phyloP scores from a whole-genome alignment of 2,113 vertebrate species.

The Morone saxatilis region DNA sequence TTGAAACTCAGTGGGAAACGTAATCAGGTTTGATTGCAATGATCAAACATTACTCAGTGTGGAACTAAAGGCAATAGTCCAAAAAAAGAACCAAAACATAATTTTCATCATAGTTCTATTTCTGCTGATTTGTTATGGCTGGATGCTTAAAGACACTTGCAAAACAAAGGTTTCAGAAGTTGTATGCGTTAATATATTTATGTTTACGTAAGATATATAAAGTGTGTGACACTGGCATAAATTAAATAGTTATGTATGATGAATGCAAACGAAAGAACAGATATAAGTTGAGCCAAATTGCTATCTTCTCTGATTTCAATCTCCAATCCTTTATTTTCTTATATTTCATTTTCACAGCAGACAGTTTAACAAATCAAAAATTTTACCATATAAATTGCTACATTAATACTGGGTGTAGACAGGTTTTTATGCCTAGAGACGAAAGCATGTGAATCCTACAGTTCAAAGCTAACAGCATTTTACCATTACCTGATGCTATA shows the following conservation, averaged over 20 bases:
- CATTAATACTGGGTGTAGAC: not conserved
- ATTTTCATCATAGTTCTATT: not conserved
- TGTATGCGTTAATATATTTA: not conserved
- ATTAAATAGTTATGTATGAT: not conserved
- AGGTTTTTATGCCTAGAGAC: not conserved
- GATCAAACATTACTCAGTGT: not conserved
- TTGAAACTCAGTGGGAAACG: slow-evolving; percentile 26
- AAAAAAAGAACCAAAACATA: not conserved
- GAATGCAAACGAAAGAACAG: not conserved
- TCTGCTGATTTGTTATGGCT: slow-evolving; percentile 7
- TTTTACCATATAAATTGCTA: not conserved
- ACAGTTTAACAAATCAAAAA: slow-evolving; percentile 1
- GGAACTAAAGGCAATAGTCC: slow-evolving; percentile 1
- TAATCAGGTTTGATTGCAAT: slow-evolving; percentile 29
- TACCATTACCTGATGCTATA: not conserved
- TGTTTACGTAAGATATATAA: not conserved
- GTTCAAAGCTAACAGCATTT: not conserved
- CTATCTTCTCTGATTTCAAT: not conserved
- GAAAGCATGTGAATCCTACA: not conserved
- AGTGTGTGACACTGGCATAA: not conserved
- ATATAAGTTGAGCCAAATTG: not conserved
- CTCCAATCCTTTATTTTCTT: not conserved
- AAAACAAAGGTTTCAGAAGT: not conserved
- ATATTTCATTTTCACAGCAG: not conserved
- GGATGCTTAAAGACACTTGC: not conserved